These are phyloP conservation scores for Sebastes baramenuke DNA, from an alignment of 2,797 vertebrate genomes.

Conservation along the genomic window DNA sequence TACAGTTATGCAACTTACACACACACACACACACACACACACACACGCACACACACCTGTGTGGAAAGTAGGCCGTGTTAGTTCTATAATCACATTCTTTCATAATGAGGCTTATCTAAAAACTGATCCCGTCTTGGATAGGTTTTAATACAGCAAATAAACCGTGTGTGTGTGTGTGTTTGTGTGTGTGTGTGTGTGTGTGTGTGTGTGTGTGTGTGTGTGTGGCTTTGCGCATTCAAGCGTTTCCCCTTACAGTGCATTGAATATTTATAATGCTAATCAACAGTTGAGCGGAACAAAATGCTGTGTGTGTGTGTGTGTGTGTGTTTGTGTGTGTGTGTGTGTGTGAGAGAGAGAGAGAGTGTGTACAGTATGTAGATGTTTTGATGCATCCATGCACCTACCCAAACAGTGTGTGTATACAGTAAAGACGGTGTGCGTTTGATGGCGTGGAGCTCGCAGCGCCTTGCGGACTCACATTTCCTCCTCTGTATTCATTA, in stretches of 20 bases:
- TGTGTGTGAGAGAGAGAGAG: no score
- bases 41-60: conserved; percentile 7
- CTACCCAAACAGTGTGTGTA: conserved; percentile 3
- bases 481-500: conserved; percentile 77
- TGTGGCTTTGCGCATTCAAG: not conserved
- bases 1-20: conserved; percentile 43
- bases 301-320: not conserved
- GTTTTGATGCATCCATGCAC: conserved; percentile 1
- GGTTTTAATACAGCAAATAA: conserved; percentile 17
- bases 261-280: conserved; percentile 23
- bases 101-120: conserved; percentile 55
- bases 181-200: not conserved
- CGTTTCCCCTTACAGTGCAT: conserved; percentile 6
- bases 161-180: not conserved
- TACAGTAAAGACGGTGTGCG: not conserved
- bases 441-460: conserved; percentile 20
- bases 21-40: not conserved
- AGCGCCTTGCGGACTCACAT: conserved; percentile 61
- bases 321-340: no score
- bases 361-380: not conserved
- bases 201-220: not conserved
- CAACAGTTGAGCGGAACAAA: conserved; percentile 14
- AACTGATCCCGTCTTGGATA: not conserved
- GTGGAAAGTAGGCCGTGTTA: conserved; percentile 32
- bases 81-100: conserved; percentile 59